These are phyloP conservation scores for Lemur catta DNA, from an alignment of 2,797 vertebrate genomes.

Conservation along the genomic window DNA sequence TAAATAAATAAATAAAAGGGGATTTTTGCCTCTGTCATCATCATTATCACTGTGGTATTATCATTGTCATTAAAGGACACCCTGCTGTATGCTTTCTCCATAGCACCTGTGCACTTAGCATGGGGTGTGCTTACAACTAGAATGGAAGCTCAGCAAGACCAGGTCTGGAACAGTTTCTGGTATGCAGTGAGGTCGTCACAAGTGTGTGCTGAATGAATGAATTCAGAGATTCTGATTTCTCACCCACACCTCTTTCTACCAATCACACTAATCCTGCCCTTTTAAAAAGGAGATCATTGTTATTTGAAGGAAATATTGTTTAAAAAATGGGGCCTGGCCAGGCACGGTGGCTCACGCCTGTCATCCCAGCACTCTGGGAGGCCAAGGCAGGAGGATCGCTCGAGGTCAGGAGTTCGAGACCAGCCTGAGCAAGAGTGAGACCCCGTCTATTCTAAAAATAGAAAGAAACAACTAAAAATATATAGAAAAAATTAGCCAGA, in stretches of 20 bases:
- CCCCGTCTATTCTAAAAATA: too few relatives aligned
- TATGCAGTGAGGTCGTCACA: neutral
- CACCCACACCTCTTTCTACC: neutral
- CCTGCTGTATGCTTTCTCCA: neutral
- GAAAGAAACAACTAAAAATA: too few relatives aligned
- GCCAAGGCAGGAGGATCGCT: accelerated
- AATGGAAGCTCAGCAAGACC: neutral
- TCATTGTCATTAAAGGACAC: neutral
- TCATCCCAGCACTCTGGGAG: too few relatives aligned
- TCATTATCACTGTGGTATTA: neutral
- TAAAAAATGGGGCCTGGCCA: neutral
- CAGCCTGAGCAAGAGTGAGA: too few relatives aligned
- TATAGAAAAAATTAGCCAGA: too few relatives aligned
- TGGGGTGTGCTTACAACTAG: neutral
- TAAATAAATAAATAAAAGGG: too few relatives aligned
- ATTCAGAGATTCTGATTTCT: neutral
- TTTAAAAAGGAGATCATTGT: neutral
- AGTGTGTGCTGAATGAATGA: neutral
- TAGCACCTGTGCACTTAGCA: accelerated
- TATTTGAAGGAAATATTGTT: neutral
- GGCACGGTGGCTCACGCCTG: too few relatives aligned
- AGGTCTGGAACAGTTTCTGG: neutral
- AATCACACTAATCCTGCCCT: neutral
- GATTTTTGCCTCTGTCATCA: neutral
- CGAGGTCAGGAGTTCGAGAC: too few relatives aligned